A percentile compares a stretch with the other conserved stretches of the same genome.
phyloP scores from a whole-genome alignment of 2,797 vertebrate species.

The Thamnophis elegans region DNA sequence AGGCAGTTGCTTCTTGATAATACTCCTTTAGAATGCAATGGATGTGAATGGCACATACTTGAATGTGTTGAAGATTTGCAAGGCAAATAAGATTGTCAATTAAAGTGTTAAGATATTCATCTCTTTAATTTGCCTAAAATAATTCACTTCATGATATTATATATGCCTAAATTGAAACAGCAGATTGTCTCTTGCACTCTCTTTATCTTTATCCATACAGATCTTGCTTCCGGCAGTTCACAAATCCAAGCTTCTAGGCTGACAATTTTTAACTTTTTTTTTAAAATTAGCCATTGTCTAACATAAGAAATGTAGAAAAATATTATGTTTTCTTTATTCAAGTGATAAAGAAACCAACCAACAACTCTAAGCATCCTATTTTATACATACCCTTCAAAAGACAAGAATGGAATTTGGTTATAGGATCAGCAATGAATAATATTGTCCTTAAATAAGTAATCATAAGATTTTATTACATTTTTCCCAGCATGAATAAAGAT shows the following conservation, averaged over 20 bases:
- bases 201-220: no score
- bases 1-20: conserved; percentile 7
- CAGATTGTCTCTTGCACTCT: not conserved
- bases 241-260: not conserved
- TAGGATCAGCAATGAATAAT: conserved; percentile 4
- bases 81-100: conserved; percentile 37
- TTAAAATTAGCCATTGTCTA: not conserved
- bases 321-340: not conserved
- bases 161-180: not conserved
- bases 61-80: conserved; percentile 25
- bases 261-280: not conserved
- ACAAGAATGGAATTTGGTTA: not conserved
- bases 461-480: not conserved
- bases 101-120: conserved; percentile 31
- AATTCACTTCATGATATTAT: conserved; percentile 12
- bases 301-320: not conserved
- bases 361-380: not conserved
- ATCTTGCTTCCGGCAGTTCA: not conserved
- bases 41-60: conserved; percentile 2
- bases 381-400: not conserved
- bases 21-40: conserved; percentile 11
- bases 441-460: not conserved
- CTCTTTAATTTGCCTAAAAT: conserved; percentile 18
- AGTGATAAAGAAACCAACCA: not conserved
- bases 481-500: conserved; percentile 11